Base-by-base conservation (phyloP, 2,113 vertebrate species). In the Saimiri boliviensis region DNA sequence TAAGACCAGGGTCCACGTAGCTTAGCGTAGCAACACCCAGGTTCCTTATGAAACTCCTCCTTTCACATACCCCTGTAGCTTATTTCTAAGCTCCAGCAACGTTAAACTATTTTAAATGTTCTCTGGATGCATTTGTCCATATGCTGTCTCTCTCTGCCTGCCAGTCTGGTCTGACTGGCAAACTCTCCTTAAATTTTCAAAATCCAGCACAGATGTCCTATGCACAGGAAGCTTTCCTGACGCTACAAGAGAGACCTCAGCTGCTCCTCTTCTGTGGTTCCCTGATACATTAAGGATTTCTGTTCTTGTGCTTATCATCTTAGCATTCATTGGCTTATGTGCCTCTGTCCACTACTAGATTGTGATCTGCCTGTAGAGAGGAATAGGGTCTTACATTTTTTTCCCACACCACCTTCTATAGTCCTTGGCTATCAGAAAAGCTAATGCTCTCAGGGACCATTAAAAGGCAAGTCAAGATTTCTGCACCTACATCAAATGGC, bases 391-490 rank as follows among this genome's bases (percentile, higher is more conserved):
- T 77, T 45, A 35, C 3, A 17, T 73, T 30, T 30, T 30, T 49
- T 54, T 47, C n/a, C 47, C 11, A 4, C 4, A 14, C 76, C 42
- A 6, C 16, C 6, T 74, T 8, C 11, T 5, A 2, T 12, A 0
- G 27, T 23, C 32, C 25, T 30, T 30, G 70, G 23, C 9, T 80
- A 3, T 16, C 27, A 56, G 27, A 47, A 32, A 58, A 1, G 9
- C 19, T 2, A 19, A 8, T 17, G 45, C 4, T 82, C n/a, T 45
- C 21, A 2, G 20, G 71, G 56, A 49, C 12, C 37, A 14, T 17
- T 6, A 6, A 35, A 47, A 42, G 32, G 17, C 3, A 2, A 17
- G 30, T 37, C 80, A n/a, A 40, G 20, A 20, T 32, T 25, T 80
- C 60, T 40, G 45, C 3, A 17, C 45, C 42, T 23, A 12, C 13